Conservation (phyloP, 2,113 vertebrate genomes). For the Isichthys henryi region DNA sequence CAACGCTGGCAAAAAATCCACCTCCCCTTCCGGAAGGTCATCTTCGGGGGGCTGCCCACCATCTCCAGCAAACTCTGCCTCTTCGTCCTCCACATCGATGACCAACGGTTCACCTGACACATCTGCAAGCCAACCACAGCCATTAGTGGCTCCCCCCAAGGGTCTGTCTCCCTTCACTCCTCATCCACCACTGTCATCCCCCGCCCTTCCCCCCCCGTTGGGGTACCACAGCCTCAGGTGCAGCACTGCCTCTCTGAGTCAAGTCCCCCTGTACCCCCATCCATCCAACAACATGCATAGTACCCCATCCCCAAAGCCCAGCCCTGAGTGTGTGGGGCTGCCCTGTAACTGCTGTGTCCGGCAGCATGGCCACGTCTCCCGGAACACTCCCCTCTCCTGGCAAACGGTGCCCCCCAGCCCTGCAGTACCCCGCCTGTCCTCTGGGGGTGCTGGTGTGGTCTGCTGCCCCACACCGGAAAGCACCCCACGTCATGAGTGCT, state of each 20-base stretch:
- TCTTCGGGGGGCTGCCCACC: slow-evolving; percentile 29
- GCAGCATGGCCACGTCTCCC: slow-evolving; percentile 47
- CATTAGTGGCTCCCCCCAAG: slow-evolving; percentile 24
- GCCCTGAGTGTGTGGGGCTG: slow-evolving; percentile 39
- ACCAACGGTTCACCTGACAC: slow-evolving; percentile 46
- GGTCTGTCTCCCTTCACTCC: slow-evolving; percentile 30
- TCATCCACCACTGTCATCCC: slow-evolving; percentile 33
- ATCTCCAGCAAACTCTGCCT: slow-evolving; percentile 31
- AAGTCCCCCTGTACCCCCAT: slow-evolving; percentile 39
- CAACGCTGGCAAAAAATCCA: slow-evolving; percentile 35
- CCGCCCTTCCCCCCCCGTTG: slow-evolving; percentile 9
- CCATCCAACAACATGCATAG: slow-evolving; percentile 54
- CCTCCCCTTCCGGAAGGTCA: slow-evolving; percentile 35
- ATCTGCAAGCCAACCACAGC: slow-evolving; percentile 42
- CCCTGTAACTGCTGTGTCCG: slow-evolving; percentile 62
- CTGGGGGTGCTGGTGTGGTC: neutral
- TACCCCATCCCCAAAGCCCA: slow-evolving; percentile 50
- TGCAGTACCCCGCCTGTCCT: neutral
- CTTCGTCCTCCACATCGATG: slow-evolving; percentile 44
- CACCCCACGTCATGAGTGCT: slow-evolving; percentile 49
- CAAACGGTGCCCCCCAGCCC: slow-evolving; percentile 44
- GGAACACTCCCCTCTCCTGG: slow-evolving; percentile 50
- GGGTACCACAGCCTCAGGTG: slow-evolving; percentile 32
- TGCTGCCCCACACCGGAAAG: slow-evolving; percentile 35
- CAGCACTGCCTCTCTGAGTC: slow-evolving; percentile 40